These are phyloP conservation scores for Agriopis aurantiaria DNA, from an alignment of 2,888 invertebrate species.

Conservation along the genomic window DNA sequence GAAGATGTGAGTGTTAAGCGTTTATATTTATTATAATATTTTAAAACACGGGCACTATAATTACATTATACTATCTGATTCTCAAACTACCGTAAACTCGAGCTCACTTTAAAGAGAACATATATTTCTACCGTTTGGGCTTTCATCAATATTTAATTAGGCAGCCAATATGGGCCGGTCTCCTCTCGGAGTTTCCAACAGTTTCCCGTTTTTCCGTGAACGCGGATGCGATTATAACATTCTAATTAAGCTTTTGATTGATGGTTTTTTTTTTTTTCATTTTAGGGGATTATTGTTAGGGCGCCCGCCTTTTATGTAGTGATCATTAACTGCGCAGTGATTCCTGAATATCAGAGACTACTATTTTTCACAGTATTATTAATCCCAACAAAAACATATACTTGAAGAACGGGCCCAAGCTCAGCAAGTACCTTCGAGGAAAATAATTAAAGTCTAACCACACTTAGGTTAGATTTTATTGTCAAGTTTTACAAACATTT, in stretches of 20 bases:
- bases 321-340: background rate
- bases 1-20: too few relatives aligned
- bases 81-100: background rate
- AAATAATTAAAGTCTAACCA: too few relatives aligned
- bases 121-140: conserved; percentile 39
- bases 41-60: too few relatives aligned
- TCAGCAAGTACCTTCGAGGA: too few relatives aligned
- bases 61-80: background rate
- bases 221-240: background rate
- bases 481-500: too few relatives aligned
- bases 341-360: background rate
- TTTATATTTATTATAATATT: too few relatives aligned
- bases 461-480: too few relatives aligned
- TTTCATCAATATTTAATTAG: conserved; percentile 74
- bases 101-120: conserved; percentile 20
- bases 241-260: conserved; percentile 13
- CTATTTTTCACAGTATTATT: too few relatives aligned
- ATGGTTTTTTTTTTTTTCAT: background rate
- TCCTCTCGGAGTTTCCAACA: conserved; percentile 31
- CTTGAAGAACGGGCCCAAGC: too few relatives aligned
- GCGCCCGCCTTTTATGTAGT: background rate
- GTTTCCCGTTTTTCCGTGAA: conserved; percentile 46
- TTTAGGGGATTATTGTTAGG: background rate
- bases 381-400: too few relatives aligned
- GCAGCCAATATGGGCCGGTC: conserved; percentile 60